Conservation (phyloP, 1,140 invertebrate species). For the Drosophila pandora region DNA sequence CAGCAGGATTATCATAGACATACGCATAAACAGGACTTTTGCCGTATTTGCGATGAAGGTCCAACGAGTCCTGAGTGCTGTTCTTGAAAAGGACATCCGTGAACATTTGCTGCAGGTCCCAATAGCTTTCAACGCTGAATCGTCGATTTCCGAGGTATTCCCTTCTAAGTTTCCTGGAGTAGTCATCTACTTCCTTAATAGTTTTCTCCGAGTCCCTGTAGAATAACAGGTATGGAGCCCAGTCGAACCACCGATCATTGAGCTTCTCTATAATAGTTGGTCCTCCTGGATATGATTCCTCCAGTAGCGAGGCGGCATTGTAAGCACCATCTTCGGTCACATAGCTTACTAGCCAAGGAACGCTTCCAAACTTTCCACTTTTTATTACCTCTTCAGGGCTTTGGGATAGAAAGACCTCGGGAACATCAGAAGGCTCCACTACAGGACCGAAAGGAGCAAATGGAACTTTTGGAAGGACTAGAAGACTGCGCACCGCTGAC, state of each 20-base stretch:
- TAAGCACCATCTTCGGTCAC: slow-evolving; percentile 85
- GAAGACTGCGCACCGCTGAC: slow-evolving; percentile 42
- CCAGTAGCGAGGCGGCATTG: slow-evolving; percentile 80
- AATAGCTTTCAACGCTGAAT: slow-evolving; percentile 51
- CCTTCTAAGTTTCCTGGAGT: slow-evolving; percentile 38
- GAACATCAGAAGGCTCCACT: slow-evolving; percentile 79
- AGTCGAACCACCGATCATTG: slow-evolving; percentile 56
- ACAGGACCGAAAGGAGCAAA: slow-evolving; percentile 86
- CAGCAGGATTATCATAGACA: slow-evolving; percentile 64
- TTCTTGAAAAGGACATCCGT: slow-evolving; percentile 65
- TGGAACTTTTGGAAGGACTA: slow-evolving; percentile 85
- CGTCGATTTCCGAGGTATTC: slow-evolving; percentile 45
- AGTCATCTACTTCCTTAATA: slow-evolving; percentile 40
- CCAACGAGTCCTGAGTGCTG: slow-evolving; percentile 41
- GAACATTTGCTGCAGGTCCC: slow-evolving; percentile 45
- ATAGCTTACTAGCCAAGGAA: slow-evolving; percentile 85
- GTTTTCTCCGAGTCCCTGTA: slow-evolving; percentile 42
- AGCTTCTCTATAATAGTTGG: slow-evolving; percentile 26
- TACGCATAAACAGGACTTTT: slow-evolving; percentile 48
- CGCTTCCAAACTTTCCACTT: slow-evolving; percentile 84
- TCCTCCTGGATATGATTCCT: slow-evolving; percentile 1
- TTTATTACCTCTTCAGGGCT: slow-evolving; percentile 84
- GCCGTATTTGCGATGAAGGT: slow-evolving; percentile 40
- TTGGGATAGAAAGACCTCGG: slow-evolving; percentile 84
- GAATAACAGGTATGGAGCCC: slow-evolving; percentile 54